These are phyloP conservation scores for Petrocephalus sullivani DNA, from an alignment of 2,797 vertebrate species.

Conservation along the genomic window DNA sequence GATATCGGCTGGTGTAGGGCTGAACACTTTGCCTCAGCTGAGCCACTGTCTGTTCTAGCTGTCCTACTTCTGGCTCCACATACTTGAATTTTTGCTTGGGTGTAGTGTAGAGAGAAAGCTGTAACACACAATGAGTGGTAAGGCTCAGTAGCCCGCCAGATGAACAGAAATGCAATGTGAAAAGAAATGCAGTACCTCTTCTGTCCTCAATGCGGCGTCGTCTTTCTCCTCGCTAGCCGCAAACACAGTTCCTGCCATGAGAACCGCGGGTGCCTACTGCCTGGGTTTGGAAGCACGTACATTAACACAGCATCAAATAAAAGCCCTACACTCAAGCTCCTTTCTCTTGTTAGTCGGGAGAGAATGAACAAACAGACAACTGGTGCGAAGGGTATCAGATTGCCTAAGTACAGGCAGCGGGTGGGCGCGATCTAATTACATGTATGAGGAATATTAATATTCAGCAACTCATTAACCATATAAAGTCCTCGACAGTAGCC, in stretches of 20 bases:
- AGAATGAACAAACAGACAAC: background rate
- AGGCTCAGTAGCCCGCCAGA: background rate
- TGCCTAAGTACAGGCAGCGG: background rate
- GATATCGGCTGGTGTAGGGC: conserved; percentile 52
- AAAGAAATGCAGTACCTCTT: conserved; percentile 55
- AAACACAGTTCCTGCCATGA: conserved; percentile 60
- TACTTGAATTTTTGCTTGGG: conserved; percentile 32
- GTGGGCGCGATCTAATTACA: background rate
- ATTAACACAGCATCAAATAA: background rate
- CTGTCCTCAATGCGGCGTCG: conserved; percentile 52
- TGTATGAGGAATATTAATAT: background rate
- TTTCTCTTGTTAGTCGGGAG: background rate
- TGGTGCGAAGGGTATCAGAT: background rate
- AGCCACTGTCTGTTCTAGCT: conserved; percentile 55
- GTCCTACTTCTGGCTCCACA: conserved; percentile 45
- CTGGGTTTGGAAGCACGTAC: conserved; percentile 36
- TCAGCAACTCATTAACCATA: background rate
- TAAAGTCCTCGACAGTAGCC: background rate
- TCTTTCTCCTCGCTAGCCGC: conserved; percentile 59
- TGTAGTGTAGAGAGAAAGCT: conserved; percentile 59
- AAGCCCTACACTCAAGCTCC: background rate
- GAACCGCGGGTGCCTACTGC: conserved; percentile 60
- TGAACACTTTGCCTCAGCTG: conserved; percentile 43
- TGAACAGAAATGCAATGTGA: too few species aligned
- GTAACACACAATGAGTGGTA: background rate